phyloP scores from a whole-genome alignment of 37 sponge, comb jelly and placozoan genomes.

The Oscarella lobularis region DNA sequence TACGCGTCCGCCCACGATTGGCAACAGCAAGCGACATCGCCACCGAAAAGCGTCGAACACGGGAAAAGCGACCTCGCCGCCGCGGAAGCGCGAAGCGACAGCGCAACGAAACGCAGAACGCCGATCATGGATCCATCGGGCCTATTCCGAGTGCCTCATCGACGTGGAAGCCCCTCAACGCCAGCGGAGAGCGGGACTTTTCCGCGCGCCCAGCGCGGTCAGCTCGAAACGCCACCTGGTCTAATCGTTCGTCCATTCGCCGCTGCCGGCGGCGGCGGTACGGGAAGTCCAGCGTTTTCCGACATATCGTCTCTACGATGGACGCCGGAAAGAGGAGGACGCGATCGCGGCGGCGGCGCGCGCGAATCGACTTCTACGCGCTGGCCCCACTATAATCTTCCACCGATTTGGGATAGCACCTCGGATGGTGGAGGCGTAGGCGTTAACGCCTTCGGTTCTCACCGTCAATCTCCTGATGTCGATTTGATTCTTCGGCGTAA shows the following conservation, averaged over 20 bases:
- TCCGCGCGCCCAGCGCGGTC: not conserved
- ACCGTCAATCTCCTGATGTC: not conserved
- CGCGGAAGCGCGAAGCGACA: not conserved
- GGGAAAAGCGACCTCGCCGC: not conserved
- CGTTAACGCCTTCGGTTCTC: not conserved
- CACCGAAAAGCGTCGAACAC: not conserved
- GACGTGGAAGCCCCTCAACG: not conserved
- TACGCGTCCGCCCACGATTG: not conserved
- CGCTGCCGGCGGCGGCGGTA: not conserved
- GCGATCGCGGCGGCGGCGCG: not conserved
- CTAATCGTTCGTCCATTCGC: not conserved
- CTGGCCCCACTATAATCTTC: not conserved
- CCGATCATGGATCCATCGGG: not conserved
- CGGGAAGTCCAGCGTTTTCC: constrained; percentile 2
- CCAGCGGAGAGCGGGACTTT: not conserved
- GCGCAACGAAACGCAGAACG: too few relatives aligned
- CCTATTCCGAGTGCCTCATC: not conserved
- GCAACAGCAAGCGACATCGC: not conserved
- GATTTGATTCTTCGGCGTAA: too few relatives aligned
- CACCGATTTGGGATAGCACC: not conserved
- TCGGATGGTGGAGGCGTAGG: not conserved
- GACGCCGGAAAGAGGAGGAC: not conserved
- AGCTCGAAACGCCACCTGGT: not conserved
- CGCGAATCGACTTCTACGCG: not conserved
- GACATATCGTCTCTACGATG: not conserved